phyloP scores from a whole-genome alignment of 2,888 invertebrate species.

The Athrips mouffetella region DNA sequence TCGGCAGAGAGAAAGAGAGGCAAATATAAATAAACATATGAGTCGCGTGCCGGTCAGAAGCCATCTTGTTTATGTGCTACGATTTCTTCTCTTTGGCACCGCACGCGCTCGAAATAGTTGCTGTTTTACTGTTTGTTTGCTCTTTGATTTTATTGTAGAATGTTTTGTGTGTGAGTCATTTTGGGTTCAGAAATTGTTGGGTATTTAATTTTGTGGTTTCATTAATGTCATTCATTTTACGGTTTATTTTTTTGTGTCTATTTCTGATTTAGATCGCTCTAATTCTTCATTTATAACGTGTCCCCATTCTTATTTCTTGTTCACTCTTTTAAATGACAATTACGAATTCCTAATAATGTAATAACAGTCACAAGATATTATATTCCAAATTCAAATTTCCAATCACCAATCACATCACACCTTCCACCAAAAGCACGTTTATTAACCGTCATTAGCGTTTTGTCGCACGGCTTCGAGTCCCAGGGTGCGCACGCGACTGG shows the following conservation, averaged over 20 bases:
- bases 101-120: conserved; percentile 56
- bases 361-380: too few species aligned
- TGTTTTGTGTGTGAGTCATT: conserved; percentile 45
- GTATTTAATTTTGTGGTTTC: neutral
- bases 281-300: neutral
- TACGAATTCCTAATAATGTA: too few species aligned
- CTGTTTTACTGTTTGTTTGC: conserved; percentile 60
- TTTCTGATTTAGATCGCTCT: neutral
- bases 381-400: neutral
- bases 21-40: conserved; percentile 72
- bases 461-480: conserved; percentile 28
- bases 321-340: too few species aligned
- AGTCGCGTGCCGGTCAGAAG: conserved; percentile 66
- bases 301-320: too few species aligned
- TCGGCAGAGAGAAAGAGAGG: conserved; percentile 66
- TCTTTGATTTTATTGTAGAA: conserved; percentile 51
- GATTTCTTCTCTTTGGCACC: conserved; percentile 53
- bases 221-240: neutral
- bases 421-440: neutral
- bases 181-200: conserved; percentile 25
- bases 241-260: neutral
- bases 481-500: conserved; percentile 59
- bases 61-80: conserved; percentile 68
- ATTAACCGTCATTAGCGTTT: conserved; percentile 6
- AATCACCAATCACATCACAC: neutral